Conservation (phyloP, 2,797 vertebrate genomes). For the Semotilus atromaculatus region DNA sequence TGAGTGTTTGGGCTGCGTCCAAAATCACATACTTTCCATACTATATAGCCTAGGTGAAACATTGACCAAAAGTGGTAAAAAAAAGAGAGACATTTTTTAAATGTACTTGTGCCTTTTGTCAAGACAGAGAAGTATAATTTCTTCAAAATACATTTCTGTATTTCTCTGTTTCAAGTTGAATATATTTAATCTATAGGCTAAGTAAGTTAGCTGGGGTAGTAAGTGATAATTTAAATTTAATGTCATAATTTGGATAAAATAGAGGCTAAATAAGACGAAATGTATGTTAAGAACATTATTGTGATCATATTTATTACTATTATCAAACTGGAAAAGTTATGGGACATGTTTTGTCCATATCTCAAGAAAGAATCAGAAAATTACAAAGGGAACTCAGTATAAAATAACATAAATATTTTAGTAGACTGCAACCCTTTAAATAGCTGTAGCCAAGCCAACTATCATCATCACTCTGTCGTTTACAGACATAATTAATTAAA, state of each 20-base stretch:
- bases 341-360: neutral
- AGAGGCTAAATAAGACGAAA: neutral
- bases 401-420: conserved; percentile 21
- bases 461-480: conserved; percentile 13
- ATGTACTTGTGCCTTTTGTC: neutral
- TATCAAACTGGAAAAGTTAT: neutral
- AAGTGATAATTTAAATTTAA: neutral
- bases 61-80: neutral
- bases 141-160: neutral
- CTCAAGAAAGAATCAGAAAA: neutral
- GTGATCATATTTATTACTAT: neutral
- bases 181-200: neutral
- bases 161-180: neutral
- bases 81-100: neutral
- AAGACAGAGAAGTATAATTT: neutral
- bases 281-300: neutral
- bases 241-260: neutral
- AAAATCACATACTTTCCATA: neutral
- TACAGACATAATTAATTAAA: conserved; percentile 36
- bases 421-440: conserved; percentile 6
- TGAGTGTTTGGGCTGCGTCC: neutral
- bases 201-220: neutral
- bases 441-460: neutral
- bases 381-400: neutral
- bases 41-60: neutral